Evolutionary conservation across 2,113 vertebrate genomes (phyloP).

Genomic region (Gymnobelideus leadbeateri): DNA sequence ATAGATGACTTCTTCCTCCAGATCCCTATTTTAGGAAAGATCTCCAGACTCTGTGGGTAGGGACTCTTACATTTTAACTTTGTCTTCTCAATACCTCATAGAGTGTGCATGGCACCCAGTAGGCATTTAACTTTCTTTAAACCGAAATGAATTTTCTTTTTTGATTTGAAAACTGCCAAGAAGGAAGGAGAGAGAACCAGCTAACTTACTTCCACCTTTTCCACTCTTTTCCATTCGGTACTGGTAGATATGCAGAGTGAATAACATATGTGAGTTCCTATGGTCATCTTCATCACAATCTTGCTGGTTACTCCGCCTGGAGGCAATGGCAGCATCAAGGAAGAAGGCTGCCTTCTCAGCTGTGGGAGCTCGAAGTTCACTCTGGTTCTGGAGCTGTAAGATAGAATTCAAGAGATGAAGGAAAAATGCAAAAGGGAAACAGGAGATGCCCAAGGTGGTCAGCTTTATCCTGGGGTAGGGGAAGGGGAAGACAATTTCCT

Average conservation of each 20-base stretch:
- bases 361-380: constrained; percentile 94
- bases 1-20: rapidly evolving
- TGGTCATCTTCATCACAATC: constrained; percentile 93
- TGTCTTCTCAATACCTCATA: neutral
- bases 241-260: constrained; percentile 98
- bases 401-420: neutral
- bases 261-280: constrained; percentile 98
- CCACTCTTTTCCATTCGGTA: constrained; percentile 98
- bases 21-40: neutral
- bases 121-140: neutral
- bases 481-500: neutral
- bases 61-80: neutral
- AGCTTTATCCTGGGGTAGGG: neutral
- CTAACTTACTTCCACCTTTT: constrained; percentile 95
- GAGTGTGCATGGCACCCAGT: no score
- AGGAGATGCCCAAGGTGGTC: neutral
- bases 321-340: constrained; percentile 95
- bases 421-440: neutral
- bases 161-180: neutral
- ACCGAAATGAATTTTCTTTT: neutral
- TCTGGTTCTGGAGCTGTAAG: constrained; percentile 97
- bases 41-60: neutral
- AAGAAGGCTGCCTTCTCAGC: constrained; percentile 98
- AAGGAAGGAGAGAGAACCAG: neutral
- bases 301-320: constrained; percentile 90